Evolutionary conservation across 2,113 vertebrate species (phyloP).

Genomic region (Laticauda laticaudata): DNA sequence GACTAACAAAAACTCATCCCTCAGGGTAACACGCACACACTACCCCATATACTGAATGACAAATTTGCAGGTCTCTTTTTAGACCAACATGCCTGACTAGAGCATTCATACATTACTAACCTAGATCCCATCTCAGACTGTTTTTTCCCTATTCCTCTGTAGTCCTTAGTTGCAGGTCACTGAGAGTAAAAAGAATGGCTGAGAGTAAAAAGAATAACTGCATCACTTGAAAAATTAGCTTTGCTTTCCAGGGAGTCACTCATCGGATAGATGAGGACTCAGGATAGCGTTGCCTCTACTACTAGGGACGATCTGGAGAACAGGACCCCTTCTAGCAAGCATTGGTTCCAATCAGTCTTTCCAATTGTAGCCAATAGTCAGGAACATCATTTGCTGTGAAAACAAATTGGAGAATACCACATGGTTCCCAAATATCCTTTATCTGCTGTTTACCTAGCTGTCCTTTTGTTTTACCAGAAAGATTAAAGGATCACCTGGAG

Average conservation of each 20-base stretch:
- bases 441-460: not conserved
- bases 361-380: not conserved
- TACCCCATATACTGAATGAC: not conserved
- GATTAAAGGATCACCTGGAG: not conserved
- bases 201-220: not conserved
- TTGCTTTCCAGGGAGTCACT: too few relatives aligned
- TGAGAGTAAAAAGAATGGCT: conserved; percentile 1
- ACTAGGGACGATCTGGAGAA: not conserved
- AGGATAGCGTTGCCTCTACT: not conserved
- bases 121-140: conserved; percentile 17
- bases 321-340: not conserved
- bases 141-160: conserved; percentile 4
- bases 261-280: not conserved
- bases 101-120: not conserved
- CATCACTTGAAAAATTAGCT: not conserved
- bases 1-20: not conserved
- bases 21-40: not conserved
- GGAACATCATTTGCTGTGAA: not conserved
- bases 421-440: not conserved
- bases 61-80: conserved; percentile 6
- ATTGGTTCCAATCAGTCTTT: not conserved
- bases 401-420: not conserved
- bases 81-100: conserved; percentile 3
- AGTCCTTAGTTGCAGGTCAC: not conserved
- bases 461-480: not conserved